Percentiles rank a stretch among this genome's conserved stretches.
Evolutionary conservation across 2,797 vertebrate species (phyloP).

Genomic region (Orientallactaga sibirica): DNA sequence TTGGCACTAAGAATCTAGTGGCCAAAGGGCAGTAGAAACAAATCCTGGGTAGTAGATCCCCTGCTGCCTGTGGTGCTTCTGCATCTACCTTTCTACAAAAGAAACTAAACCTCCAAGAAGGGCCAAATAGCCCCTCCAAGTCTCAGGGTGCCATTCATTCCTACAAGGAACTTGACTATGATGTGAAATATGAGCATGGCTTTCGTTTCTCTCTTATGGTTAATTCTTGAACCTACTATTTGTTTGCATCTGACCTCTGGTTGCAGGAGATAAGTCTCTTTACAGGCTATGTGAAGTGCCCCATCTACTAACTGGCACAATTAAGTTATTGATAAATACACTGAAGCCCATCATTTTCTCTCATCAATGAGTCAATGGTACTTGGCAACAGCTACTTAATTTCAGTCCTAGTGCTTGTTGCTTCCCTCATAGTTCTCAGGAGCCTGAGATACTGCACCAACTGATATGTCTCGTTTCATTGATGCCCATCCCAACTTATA

Average conservation of each 20-base stretch:
- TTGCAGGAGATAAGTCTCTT: neutral
- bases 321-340: slow-evolving; percentile 2
- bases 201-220: neutral
- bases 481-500: neutral
- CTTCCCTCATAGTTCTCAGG: neutral
- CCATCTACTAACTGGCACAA: neutral
- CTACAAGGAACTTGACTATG: neutral
- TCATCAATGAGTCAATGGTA: neutral
- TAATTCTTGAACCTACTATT: neutral
- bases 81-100: neutral
- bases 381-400: neutral
- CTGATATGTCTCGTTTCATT: neutral
- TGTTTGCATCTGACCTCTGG: neutral
- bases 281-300: neutral
- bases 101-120: neutral
- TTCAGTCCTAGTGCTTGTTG: neutral
- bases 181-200: neutral
- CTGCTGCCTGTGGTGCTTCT: neutral
- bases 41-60: neutral
- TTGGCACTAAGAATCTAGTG: neutral
- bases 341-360: neutral
- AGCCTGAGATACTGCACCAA: neutral
- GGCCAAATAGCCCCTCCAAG: neutral
- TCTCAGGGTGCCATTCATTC: neutral
- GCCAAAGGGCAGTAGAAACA: neutral